Evolutionary conservation across 1,140 invertebrate species (phyloP).

Genomic region (Hyles euphorbiae): DNA sequence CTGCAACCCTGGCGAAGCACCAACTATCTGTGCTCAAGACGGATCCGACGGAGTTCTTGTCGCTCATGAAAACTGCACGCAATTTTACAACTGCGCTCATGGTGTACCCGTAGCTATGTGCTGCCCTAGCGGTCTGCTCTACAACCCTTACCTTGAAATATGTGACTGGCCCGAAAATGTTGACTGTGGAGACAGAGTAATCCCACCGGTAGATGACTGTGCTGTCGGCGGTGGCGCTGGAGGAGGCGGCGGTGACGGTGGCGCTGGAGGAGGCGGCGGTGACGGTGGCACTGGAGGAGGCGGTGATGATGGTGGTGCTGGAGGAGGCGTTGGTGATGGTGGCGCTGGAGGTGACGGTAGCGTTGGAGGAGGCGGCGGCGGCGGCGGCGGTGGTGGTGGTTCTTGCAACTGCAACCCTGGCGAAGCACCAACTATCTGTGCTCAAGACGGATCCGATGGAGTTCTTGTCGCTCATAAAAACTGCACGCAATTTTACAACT

Average conservation of each 20-base stretch:
- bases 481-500: slow-evolving; percentile 39
- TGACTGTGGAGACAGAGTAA: slow-evolving; percentile 27
- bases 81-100: slow-evolving; percentile 36
- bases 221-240: too few species aligned
- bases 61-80: slow-evolving; percentile 41
- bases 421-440: slow-evolving; percentile 22
- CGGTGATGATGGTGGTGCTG: too few species aligned
- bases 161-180: slow-evolving; percentile 73
- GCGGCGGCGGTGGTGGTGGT: background rate
- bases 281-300: too few species aligned
- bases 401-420: slow-evolving; percentile 18
- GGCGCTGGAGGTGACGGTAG: too few species aligned
- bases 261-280: too few species aligned
- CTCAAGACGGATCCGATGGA: slow-evolving; percentile 16
- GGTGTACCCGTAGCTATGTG: slow-evolving; percentile 19
- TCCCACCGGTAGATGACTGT: too few species aligned
- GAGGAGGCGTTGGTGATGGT: too few species aligned
- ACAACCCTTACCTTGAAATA: slow-evolving; percentile 22
- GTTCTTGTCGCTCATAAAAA: slow-evolving; percentile 27
- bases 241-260: too few species aligned
- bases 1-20: slow-evolving; percentile 12
- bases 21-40: slow-evolving; percentile 26
- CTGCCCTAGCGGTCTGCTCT: slow-evolving; percentile 24
- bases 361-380: background rate
- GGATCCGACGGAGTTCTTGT: slow-evolving; percentile 30